Base-by-base conservation (phyloP, 2,113 vertebrate genomes). In the Ptychochromis oligacanthus region DNA sequence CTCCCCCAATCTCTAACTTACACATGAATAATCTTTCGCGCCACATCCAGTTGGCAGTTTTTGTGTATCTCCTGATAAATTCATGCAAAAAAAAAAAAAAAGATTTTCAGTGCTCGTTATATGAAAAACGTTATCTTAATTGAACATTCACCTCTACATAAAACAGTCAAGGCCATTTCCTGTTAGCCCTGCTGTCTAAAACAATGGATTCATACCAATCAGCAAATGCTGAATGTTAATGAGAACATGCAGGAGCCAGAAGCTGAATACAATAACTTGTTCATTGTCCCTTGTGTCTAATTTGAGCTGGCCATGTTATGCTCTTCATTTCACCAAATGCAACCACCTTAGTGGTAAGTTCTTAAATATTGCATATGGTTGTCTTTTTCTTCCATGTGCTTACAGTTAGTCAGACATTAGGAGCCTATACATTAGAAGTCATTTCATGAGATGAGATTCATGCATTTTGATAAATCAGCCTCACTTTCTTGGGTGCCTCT, bases 141-240 rank as follows among this genome's bases (percentile, higher is more conserved):
- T 89, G 82, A 94, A 93, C 93, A 95, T 93, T 94, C 93, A 90
- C 91, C 92, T 93, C 89, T 75, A 38, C 34, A 87, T 75, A 83
- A 81, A 85, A 87, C 40, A 85, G 83, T 86, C 82, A 83, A 87
- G 80, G 75, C 76, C 46, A 34, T 86, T 82, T 87, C 72, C 49
- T 84, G 65, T 91, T 87, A 85, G 81, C 80, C 75, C n/a, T n/a
- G 77, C 56, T 60, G 67, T 81, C 81, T 87, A 81, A 93, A 91
- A 94, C 92, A 94, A 93, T 93, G 83, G 83, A 76, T 78, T 81
- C 80, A 62, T 56, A 86, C 54, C 81, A 90, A 90, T 87, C 80
- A 87, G 83, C 79, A 77, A 64, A 88, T 82, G 79, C 77, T 57
- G 65, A 87, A 67, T 82, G 82, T 54, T 92, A 90, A 93, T 92